Evolutionary conservation across 1,140 invertebrate species (phyloP).

Genomic region (Diabrotica virgifera): DNA sequence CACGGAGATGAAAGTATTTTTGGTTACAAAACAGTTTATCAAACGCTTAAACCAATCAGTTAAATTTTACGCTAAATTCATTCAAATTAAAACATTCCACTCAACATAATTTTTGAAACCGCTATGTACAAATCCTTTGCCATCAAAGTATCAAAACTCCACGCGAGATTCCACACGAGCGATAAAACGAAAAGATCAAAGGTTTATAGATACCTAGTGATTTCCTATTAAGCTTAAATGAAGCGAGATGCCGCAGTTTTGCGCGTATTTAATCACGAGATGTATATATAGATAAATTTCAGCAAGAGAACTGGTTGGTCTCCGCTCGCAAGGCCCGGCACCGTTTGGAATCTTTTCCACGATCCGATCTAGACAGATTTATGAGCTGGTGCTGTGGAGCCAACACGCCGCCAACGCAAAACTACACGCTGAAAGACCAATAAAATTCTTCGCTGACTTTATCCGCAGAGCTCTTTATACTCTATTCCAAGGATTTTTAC

Average conservation of each 20-base stretch:
- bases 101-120: too few relatives aligned
- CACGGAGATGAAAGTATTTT: too few relatives aligned
- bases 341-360: background rate
- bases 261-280: constrained; percentile 1
- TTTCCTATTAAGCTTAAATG: constrained; percentile 3
- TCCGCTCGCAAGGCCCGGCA: background rate
- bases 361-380: constrained; percentile 2
- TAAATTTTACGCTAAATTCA: too few relatives aligned
- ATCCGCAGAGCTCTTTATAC: background rate
- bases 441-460: background rate
- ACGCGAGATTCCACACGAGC: background rate
- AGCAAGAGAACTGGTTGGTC: background rate
- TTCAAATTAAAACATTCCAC: too few relatives aligned
- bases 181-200: background rate
- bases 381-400: constrained; percentile 1
- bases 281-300: constrained; percentile 3
- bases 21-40: too few relatives aligned
- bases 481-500: too few relatives aligned
- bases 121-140: too few relatives aligned
- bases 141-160: too few relatives aligned
- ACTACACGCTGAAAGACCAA: background rate
- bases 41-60: too few relatives aligned
- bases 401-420: background rate
- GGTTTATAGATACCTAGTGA: background rate
- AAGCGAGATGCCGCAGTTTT: background rate